Percentiles rank a stretch among this genome's conserved stretches.
These are phyloP conservation scores for Lordiphosa stackelbergi DNA, from an alignment of 1,140 invertebrate genomes.

Conservation along the genomic window DNA sequence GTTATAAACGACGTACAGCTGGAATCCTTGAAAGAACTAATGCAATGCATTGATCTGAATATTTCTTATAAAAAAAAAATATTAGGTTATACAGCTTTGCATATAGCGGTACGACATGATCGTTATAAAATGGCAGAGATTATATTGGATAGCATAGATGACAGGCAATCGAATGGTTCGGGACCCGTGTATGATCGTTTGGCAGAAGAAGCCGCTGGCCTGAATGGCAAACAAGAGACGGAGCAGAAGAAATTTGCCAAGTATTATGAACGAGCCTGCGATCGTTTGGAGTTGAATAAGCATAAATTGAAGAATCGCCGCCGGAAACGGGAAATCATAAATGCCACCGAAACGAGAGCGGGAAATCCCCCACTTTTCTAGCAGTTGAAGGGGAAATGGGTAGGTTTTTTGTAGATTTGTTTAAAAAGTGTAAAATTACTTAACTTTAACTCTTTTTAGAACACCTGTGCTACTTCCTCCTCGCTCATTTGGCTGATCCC, in stretches of 20 bases:
- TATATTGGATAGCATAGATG: constrained; percentile 55
- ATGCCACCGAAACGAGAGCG: constrained; percentile 45
- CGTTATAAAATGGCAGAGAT: constrained; percentile 54
- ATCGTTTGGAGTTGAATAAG: constrained; percentile 33
- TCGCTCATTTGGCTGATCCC: constrained; percentile 65
- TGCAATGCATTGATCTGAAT: constrained; percentile 54
- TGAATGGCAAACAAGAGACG: not conserved
- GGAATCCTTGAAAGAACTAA: constrained; percentile 40
- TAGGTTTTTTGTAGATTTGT: no score
- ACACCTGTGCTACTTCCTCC: constrained; percentile 66
- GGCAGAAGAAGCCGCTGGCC: not conserved
- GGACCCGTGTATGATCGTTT: constrained; percentile 30
- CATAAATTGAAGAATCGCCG: constrained; percentile 23
- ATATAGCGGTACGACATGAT: constrained; percentile 58
- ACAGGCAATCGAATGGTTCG: constrained; percentile 26
- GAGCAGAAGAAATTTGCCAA: constrained; percentile 50
- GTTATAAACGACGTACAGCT: constrained; percentile 57
- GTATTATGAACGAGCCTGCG: constrained; percentile 58
- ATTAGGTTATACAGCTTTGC: constrained; percentile 64
- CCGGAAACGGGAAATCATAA: constrained; percentile 49
- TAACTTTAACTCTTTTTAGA: no score
- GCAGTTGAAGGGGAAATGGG: constrained; percentile 57
- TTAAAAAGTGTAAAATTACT: no score
- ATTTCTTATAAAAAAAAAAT: no score
- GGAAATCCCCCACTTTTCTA: constrained; percentile 63